These are phyloP conservation scores for Neomonachus schauinslandi DNA, from an alignment of 2,113 vertebrate species.

Conservation along the genomic window DNA sequence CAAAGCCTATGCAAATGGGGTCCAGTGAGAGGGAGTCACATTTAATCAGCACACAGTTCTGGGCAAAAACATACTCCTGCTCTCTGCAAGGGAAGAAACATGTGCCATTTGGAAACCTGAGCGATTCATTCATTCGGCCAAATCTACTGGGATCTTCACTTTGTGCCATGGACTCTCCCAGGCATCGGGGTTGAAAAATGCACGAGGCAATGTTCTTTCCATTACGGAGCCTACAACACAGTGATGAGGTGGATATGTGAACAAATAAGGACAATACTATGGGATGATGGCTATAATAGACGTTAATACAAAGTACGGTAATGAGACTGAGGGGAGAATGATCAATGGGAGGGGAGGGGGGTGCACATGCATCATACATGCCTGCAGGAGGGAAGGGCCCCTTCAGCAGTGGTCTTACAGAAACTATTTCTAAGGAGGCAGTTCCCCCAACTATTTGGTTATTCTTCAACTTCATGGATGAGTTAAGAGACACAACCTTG, in stretches of 20 bases:
- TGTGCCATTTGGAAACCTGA: background rate
- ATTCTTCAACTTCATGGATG: background rate
- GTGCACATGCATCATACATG: background rate
- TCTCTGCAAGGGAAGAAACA: background rate
- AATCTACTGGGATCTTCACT: background rate
- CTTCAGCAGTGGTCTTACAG: background rate
- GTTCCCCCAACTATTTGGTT: background rate
- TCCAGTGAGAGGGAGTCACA: background rate
- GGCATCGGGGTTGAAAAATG: background rate
- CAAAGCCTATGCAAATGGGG: background rate
- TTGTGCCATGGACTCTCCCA: background rate
- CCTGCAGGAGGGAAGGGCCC: background rate
- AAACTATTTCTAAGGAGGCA: background rate
- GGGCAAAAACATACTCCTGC: background rate
- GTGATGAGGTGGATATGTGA: background rate
- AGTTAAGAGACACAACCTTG: background rate
- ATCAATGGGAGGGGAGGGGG: rapidly evolving
- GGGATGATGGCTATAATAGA: rapidly evolving
- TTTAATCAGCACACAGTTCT: background rate
- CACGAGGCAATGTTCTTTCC: background rate
- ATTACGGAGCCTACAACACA: background rate
- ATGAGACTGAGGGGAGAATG: background rate
- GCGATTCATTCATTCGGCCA: background rate
- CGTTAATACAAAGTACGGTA: background rate
- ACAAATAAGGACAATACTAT: background rate